Conservation (phyloP, 1,140 invertebrate genomes). For the Micrasema longulum region DNA sequence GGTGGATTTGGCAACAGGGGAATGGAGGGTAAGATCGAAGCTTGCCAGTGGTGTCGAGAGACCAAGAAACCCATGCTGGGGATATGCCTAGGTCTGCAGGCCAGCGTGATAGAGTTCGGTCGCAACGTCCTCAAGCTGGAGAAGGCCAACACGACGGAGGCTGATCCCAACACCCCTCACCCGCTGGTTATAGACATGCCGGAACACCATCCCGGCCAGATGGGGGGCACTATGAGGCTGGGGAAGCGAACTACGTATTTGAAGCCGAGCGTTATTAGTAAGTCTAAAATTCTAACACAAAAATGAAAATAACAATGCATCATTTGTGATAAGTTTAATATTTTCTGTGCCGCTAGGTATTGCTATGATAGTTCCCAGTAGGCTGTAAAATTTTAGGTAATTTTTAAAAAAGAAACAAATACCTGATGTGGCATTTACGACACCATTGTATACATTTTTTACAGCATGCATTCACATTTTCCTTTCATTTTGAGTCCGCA, state of each 20-base stretch:
- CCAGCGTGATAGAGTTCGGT: constrained; percentile 97
- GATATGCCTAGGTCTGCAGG: constrained; percentile 97
- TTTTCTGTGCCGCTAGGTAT: too few species aligned
- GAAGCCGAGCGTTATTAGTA: constrained; percentile 78
- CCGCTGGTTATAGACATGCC: constrained; percentile 98
- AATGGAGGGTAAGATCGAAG: constrained; percentile 95
- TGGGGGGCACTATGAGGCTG: constrained; percentile 98
- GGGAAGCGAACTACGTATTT: constrained; percentile 93
- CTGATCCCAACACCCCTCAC: constrained; percentile 77
- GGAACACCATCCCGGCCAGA: constrained; percentile 91
- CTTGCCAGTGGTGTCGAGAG: constrained; percentile 92
- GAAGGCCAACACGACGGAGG: constrained; percentile 91
- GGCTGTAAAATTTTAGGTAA: too few species aligned
- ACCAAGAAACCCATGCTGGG: constrained; percentile 93
- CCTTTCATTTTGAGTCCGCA: too few species aligned
- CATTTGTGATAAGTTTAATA: too few species aligned
- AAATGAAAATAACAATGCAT: too few species aligned
- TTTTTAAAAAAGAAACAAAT: too few species aligned
- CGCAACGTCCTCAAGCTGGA: constrained; percentile 84
- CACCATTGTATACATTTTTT: too few species aligned
- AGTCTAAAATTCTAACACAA: too few species aligned
- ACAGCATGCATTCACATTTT: too few species aligned
- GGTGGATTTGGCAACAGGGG: constrained; percentile 97
- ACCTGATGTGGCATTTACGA: too few species aligned
- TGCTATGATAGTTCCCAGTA: too few species aligned